Evolutionary conservation across 2,797 vertebrate genomes (phyloP).

Genomic region (Lithobates pipiens): DNA sequence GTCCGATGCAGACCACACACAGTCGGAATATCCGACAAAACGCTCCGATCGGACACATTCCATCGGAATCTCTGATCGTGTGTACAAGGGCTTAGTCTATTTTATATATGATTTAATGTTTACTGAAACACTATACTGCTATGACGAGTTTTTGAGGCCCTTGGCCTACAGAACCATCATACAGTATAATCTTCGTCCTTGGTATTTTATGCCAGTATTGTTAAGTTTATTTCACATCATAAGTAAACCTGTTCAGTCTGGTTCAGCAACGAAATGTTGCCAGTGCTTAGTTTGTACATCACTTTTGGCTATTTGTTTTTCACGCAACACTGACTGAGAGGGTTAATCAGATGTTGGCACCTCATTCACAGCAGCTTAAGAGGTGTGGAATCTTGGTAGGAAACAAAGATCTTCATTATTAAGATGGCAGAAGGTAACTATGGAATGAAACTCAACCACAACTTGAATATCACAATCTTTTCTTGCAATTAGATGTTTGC

Average conservation of each 20-base stretch:
- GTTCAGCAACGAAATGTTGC: constrained; percentile 41
- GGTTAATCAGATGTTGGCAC: constrained; percentile 24
- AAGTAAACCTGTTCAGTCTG: constrained; percentile 16
- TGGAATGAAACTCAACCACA: not conserved
- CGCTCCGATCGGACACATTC: too few relatives aligned
- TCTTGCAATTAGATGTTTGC: not conserved
- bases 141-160: not conserved
- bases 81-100: too few relatives aligned
- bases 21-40: too few relatives aligned
- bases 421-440: not conserved
- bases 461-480: not conserved
- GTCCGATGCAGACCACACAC: too few relatives aligned
- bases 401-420: not conserved
- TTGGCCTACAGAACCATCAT: not conserved
- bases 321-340: constrained; percentile 9
- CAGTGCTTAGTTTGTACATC: constrained; percentile 33
- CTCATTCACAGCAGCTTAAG: not conserved
- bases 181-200: not conserved
- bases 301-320: constrained; percentile 28
- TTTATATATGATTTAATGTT: too few relatives aligned
- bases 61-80: too few relatives aligned
- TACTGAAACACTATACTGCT: not conserved
- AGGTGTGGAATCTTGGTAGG: not conserved
- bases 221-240: constrained; percentile 12
- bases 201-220: not conserved